Conservation (phyloP, 2,113 vertebrate genomes). For the Platysternon megacephalum region DNA sequence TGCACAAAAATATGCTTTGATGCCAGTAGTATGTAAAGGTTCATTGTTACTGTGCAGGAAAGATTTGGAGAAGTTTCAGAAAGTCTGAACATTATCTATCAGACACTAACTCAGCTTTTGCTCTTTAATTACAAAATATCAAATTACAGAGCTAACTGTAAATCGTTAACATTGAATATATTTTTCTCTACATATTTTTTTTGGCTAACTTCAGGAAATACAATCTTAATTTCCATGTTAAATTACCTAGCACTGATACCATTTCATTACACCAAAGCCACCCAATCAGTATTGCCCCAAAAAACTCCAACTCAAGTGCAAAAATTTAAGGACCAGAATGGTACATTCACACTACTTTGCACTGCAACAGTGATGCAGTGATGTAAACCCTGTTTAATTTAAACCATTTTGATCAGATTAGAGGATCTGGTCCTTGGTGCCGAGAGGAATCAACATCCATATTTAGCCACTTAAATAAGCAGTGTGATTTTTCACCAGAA, state of each 20-base stretch:
- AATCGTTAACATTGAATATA: neutral
- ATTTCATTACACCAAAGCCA: neutral
- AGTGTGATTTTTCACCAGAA: neutral
- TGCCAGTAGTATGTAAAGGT: neutral
- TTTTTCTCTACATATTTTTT: neutral
- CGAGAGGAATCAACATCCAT: neutral
- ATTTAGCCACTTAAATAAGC: neutral
- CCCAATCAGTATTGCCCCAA: neutral
- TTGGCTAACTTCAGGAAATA: neutral
- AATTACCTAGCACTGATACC: neutral
- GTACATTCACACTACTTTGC: neutral
- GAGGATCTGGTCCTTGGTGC: neutral
- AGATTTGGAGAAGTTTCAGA: neutral
- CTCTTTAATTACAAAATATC: neutral
- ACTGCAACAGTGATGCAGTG: neutral
- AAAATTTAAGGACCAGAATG: neutral
- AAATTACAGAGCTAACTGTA: neutral
- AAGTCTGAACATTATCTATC: neutral
- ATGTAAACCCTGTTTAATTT: neutral
- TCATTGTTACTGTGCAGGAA: neutral
- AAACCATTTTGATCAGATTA: neutral
- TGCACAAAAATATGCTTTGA: neutral
- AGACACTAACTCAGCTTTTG: neutral
- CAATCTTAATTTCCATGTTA: neutral
- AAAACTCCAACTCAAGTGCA: neutral